Base-by-base conservation (phyloP, 2,797 vertebrate genomes). In the Propithecus perrieri region DNA sequence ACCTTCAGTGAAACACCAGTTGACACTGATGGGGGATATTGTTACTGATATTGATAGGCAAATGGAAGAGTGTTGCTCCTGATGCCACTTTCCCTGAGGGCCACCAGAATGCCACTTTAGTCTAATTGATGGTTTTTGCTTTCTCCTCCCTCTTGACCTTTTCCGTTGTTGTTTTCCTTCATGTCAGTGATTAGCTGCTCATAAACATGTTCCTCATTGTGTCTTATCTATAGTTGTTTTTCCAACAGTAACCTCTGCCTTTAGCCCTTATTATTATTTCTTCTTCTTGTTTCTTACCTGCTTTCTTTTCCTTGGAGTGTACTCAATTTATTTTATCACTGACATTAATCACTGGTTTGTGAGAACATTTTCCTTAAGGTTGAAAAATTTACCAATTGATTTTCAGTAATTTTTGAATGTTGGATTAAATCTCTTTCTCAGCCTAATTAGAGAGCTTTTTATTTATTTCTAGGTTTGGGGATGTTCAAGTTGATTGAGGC, bases 11-110 rank as follows among this genome's bases (percentile, higher is more conserved):
- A 11, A 57, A n/a, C 5, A 50, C 30, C 3, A n/a, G 41, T 30
- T 61, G 35, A 63, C 6, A 43, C 3, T 22, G 35, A 18, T 12
- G 78, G 22, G 20, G 20, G 46, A 13, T 57, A 41, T 13, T 20
- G 30, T 3, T 15, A 38, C 5, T 38, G 35, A 41, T 18, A 28
- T 18, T 57, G n/a, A 59, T 2, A 59, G 53, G 53, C 18, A 59
- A 38, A 41, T 28, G 22, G 22, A 20, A 80, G 24, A 63, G 5
- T 18, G 14, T 5, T 1, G 0, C 2, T 17, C 5, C 17, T 14
- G 2, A n/a, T 8, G 10, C 2, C 13, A 59, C 33, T 7, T 43
- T 14, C 15, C 41, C 9, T 48, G 7, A 11, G 43, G 26, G 26
- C 12, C 26, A 35, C 41, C 71, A 72, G 50, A 33, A 71, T 38